phyloP scores from a whole-genome alignment of 2,797 vertebrate genomes.

The Micropoecilia bifurca region DNA sequence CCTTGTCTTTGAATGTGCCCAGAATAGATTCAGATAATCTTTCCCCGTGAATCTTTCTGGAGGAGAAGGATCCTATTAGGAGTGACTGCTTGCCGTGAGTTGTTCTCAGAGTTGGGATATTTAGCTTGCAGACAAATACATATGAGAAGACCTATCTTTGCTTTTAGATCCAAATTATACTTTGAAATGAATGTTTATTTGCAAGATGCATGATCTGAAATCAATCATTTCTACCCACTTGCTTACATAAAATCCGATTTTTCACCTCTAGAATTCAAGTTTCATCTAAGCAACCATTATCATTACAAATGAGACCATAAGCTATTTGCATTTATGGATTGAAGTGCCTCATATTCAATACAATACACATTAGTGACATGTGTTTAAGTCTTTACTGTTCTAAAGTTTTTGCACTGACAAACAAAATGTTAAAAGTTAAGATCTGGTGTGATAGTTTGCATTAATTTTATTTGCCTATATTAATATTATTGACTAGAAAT shows the following conservation, averaged over 20 bases:
- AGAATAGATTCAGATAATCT: constrained; percentile 94
- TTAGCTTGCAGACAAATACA: constrained; percentile 7
- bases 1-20: constrained; percentile 96
- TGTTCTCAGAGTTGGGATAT: constrained; percentile 74
- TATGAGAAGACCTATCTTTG: constrained; percentile 55
- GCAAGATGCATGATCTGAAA: constrained; percentile 72
- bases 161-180: constrained; percentile 77
- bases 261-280: constrained; percentile 63
- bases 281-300: constrained; percentile 81
- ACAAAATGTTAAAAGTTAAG: neutral
- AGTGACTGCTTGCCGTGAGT: constrained; percentile 89
- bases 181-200: constrained; percentile 83
- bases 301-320: constrained; percentile 77
- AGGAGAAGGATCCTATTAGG: constrained; percentile 92
- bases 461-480: neutral
- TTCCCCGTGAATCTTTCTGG: constrained; percentile 90
- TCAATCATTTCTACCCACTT: constrained; percentile 83
- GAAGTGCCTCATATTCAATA: constrained; percentile 66
- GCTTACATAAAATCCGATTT: constrained; percentile 62
- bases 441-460: neutral
- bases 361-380: constrained; percentile 20
- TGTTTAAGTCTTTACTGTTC: constrained; percentile 30
- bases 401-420: constrained; percentile 4
- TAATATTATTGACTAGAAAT: neutral
- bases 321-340: constrained; percentile 85